Base-by-base conservation (phyloP, 2,888 invertebrate species). In the Troides helena region DNA sequence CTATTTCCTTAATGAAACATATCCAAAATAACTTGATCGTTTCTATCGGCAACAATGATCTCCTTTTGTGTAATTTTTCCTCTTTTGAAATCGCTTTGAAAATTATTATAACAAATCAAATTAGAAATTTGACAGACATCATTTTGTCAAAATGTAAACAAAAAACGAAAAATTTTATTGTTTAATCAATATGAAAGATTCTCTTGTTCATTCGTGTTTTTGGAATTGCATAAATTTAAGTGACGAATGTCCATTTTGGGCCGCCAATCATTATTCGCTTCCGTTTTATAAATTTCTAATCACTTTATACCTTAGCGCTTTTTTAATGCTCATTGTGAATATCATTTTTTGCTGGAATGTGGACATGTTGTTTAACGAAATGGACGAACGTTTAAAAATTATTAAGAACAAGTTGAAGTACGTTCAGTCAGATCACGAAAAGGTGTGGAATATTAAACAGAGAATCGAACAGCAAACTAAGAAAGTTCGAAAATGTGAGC, bases 221-320 rank as follows among this genome's bases (percentile, higher is more conserved):
- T 91, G 90, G 91, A 82, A 75, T 71, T 92, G 90, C 61, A 30
- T 91, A 60, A 88, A 84, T 7, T 73, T 88, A 0, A 80, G 76
- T 50, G 78, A 87, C 7, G 85, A 88, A 1, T 92, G 90, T 68
- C 84, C 86, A 3, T 85, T 90, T 70, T 80, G 83, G 65, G 81
- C 85, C 2, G 62, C 71, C 3, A 86, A 90, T 73, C 82, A 88
- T 2, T 86, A 85, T 50, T 67, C 90, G 21, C 79, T 81, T 64
- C 89, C 87, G 74, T 90, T 86, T 58, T 87, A 83, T 2, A 30
- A 85, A 2, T 80, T 81, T 10, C 71, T 92, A 18, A 65, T 79
- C 0, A 73, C 76, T 23, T 73, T 92, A n/a, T 92, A 90, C 71
- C 71, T 72, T 1, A 77, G 80, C 21, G 83, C 90, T 58, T 17